Base-by-base conservation (phyloP, 2,888 invertebrate genomes). In the Drosophila anceps region DNA sequence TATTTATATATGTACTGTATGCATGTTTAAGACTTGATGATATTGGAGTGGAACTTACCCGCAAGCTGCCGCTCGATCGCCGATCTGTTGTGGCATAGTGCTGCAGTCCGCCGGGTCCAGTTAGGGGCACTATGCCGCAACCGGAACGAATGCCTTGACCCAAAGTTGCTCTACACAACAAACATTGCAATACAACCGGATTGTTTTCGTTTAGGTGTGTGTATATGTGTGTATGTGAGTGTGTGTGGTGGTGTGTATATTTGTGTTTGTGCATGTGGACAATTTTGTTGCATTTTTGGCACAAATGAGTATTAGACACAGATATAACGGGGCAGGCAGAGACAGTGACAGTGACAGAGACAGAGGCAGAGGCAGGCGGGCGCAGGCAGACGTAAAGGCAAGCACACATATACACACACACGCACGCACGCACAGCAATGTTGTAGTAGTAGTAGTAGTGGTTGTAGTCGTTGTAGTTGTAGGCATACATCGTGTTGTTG, bases 91-190 rank as follows among this genome's bases (percentile, higher is more conserved):
- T 91, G 88, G 92, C 91, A 92, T 92, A 93, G 88, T 93, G 93
- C 84, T 93, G 93, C 50, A 93, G 89, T 84, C 93, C 93, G 80
- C 92, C 92, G 41, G 93, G 92, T 88, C 93, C 93, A 62, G 93
- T 93, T 60, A 93, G 88, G 51, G 93, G 93, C 79, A 93, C 92
- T 90, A 93, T 92, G 88, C 92, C 92, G 88, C 93, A 93, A 90
- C 93, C 93, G 82, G 92, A 93, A 71, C 93, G 92, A 76, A 93
- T 93, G 89, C 93, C 93, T 92, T 93, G 93, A 90, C 93, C 93
- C 91, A 93, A 92, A 81, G 93, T 93, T 87, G 93, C 90, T 92
- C 93, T 93, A 92, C 90, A 91, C 88, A 91, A 85, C 86, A 90
- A 90, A 89, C 81, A 84, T 82, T 74, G 82, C 84, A 84, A 84